Conservation (phyloP, 2,888 invertebrate species). For the Subacronicta megacephala region DNA sequence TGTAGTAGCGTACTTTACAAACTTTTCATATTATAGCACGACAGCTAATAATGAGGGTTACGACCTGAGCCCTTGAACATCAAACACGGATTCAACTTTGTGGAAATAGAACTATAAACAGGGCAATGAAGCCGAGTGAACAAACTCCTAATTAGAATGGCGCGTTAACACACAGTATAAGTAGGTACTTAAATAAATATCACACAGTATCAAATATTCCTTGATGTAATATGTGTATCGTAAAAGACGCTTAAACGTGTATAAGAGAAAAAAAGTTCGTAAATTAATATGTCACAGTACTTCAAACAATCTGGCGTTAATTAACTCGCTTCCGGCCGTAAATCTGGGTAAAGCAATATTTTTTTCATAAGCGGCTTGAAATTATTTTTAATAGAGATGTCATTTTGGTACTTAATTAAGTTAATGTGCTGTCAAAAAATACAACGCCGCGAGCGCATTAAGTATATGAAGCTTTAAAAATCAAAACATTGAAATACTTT, state of each 20-base stretch:
- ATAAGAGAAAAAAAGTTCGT: conserved; percentile 20
- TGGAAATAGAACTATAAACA: conserved; percentile 65
- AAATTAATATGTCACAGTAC: conserved; percentile 32
- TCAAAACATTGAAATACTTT: too few relatives aligned
- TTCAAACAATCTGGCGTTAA: conserved; percentile 43
- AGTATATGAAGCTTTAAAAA: too few relatives aligned
- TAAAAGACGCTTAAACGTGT: background rate
- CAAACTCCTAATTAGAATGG: conserved; percentile 57
- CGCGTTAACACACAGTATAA: conserved; percentile 16
- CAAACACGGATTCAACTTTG: conserved; percentile 65
- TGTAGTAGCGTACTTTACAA: conserved; percentile 64
- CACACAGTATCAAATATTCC: too few relatives aligned
- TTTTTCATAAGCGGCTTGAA: conserved; percentile 29
- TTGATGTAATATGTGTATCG: too few relatives aligned
- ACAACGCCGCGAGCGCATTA: background rate
- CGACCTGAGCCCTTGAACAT: conserved; percentile 67
- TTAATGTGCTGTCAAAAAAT: conserved; percentile 23
- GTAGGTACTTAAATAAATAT: background rate
- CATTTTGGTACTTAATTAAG: conserved; percentile 29
- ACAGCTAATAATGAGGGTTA: conserved; percentile 70
- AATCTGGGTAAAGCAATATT: conserved; percentile 35
- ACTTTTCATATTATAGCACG: conserved; percentile 71
- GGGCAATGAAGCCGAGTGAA: conserved; percentile 59
- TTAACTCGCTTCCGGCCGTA: conserved; percentile 44
- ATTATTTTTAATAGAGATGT: conserved; percentile 35